Percentiles rank a stretch among this genome's conserved stretches.
Conservation (phyloP, 2,113 vertebrate genomes). For the Jaculus jaculus region DNA sequence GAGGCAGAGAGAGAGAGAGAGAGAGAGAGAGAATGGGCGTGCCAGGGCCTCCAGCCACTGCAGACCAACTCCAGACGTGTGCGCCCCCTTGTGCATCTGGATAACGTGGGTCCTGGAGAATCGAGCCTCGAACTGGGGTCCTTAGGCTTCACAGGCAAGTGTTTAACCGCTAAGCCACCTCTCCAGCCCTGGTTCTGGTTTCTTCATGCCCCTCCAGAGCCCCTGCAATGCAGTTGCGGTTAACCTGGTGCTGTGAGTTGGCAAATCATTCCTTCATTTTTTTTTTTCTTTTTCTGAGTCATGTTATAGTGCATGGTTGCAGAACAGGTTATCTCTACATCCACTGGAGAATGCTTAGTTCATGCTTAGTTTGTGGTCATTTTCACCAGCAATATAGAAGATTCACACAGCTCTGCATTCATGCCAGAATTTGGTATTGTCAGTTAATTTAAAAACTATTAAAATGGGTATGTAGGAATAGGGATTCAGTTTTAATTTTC, state of each 20-base stretch:
- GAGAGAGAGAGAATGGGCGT: too few species aligned
- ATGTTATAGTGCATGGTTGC: neutral
- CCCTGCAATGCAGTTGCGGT: too few species aligned
- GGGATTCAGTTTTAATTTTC: neutral
- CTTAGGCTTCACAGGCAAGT: too few species aligned
- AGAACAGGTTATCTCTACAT: neutral
- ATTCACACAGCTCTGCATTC: neutral
- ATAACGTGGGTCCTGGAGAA: too few species aligned
- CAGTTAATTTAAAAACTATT: neutral
- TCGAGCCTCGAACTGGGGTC: too few species aligned
- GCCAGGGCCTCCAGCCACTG: too few species aligned
- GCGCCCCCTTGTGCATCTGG: too few species aligned
- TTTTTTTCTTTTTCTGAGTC: neutral
- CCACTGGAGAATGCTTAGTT: neutral
- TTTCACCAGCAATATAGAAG: neutral
- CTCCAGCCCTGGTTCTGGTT: too few species aligned
- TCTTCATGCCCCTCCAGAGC: neutral
- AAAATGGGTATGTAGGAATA: neutral
- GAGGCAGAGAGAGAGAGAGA: too few species aligned
- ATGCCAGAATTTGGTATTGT: neutral
- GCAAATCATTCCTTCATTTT: neutral
- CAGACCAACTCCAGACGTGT: too few species aligned
- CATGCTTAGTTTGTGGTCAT: neutral
- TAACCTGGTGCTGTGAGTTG: too few species aligned
- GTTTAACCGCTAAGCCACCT: too few species aligned